A percentile compares a stretch with the other conserved stretches of the same genome.
Evolutionary conservation across 2,113 vertebrate genomes (phyloP).

Genomic region (Perognathus longimembris): DNA sequence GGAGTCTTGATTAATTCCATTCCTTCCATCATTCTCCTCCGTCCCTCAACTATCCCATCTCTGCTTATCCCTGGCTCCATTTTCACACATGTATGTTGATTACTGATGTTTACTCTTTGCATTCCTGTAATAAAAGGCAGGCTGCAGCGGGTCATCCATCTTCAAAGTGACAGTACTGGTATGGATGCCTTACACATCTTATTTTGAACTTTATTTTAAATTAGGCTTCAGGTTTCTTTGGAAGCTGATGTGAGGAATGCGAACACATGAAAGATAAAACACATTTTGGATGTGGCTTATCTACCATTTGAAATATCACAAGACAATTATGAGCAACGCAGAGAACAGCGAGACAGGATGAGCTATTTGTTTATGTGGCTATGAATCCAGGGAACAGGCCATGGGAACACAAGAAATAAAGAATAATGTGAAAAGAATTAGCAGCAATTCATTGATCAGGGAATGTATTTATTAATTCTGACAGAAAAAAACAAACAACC

Average conservation of each 20-base stretch:
- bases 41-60: too few relatives aligned
- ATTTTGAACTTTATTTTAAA: conserved; percentile 72
- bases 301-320: conserved; percentile 61
- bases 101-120: conserved; percentile 59
- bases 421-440: conserved; percentile 35
- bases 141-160: conserved; percentile 31
- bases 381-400: conserved; percentile 40
- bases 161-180: conserved; percentile 53
- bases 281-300: conserved; percentile 56
- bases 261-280: conserved; percentile 1
- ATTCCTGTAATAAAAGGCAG: not conserved
- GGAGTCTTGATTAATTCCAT: too few relatives aligned
- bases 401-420: not conserved
- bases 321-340: conserved; percentile 51
- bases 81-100: too few relatives aligned
- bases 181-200: conserved; percentile 26
- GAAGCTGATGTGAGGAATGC: conserved; percentile 46
- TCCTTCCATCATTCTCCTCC: too few relatives aligned
- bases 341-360: conserved; percentile 1
- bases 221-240: conserved; percentile 66
- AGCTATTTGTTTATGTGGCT: conserved; percentile 55
- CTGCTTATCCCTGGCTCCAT: too few relatives aligned
- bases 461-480: not conserved
- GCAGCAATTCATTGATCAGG: not conserved
- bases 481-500: conserved; percentile 32